phyloP scores from a whole-genome alignment of 2,888 invertebrate genomes.

The Argyresthia goedartella region DNA sequence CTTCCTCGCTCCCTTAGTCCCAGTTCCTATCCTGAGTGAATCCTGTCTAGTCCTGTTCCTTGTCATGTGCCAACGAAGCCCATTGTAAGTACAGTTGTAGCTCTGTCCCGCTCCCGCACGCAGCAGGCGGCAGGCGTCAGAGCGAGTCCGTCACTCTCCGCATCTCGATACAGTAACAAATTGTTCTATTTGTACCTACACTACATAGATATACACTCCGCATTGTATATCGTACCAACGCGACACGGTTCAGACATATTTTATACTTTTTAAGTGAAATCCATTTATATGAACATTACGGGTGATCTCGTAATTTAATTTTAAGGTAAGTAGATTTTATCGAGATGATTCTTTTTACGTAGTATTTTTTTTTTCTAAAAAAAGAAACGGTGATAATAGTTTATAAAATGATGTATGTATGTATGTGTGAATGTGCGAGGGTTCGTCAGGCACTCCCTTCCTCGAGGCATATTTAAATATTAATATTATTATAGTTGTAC shows the following conservation, averaged over 20 bases:
- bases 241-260: slow-evolving; percentile 15
- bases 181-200: no score
- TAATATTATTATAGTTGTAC: slow-evolving; percentile 18
- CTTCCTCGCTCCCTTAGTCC: slow-evolving; percentile 35
- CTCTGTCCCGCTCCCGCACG: neutral
- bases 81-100: slow-evolving; percentile 30
- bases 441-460: slow-evolving; percentile 64
- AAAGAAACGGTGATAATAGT: slow-evolving; percentile 69
- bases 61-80: slow-evolving; percentile 63
- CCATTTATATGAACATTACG: slow-evolving; percentile 47
- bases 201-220: neutral
- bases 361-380: slow-evolving; percentile 53
- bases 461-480: slow-evolving; percentile 40
- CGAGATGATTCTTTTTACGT: slow-evolving; percentile 52
- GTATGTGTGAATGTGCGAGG: slow-evolving; percentile 50
- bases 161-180: slow-evolving; percentile 31
- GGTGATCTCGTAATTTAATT: slow-evolving; percentile 60
- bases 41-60: slow-evolving; percentile 64
- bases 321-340: slow-evolving; percentile 65
- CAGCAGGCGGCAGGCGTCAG: neutral
- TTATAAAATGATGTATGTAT: slow-evolving; percentile 55
- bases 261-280: slow-evolving; percentile 52
- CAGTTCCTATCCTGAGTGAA: slow-evolving; percentile 50
- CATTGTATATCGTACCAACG: no score
- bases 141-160: neutral